A percentile compares a stretch with the other conserved stretches of the same genome.
These are phyloP conservation scores for Clarias macrocephalus DNA, from an alignment of 2,113 vertebrate species.

Conservation along the genomic window DNA sequence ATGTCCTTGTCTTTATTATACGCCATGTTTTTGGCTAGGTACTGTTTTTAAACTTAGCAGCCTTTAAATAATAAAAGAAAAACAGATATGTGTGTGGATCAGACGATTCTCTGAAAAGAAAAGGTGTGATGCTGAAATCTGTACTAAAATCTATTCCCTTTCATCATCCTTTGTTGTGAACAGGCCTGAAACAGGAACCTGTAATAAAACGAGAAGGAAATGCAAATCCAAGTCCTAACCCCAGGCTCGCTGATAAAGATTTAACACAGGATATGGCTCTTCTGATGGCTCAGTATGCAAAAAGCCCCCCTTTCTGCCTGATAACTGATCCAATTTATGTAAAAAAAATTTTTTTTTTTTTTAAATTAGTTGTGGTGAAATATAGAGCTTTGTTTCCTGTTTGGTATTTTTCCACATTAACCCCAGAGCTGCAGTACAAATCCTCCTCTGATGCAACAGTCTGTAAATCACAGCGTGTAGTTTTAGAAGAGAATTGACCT, in stretches of 20 bases:
- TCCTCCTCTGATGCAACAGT: not conserved
- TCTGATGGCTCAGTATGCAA: not conserved
- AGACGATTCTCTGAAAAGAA: not conserved
- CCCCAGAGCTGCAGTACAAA: not conserved
- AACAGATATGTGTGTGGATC: not conserved
- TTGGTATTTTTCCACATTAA: not conserved
- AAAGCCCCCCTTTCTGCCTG: not conserved
- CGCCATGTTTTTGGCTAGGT: too few species aligned
- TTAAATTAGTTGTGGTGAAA: too few species aligned
- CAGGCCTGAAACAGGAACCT: not conserved
- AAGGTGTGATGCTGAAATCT: not conserved
- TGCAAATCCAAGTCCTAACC: slow-evolving; percentile 10
- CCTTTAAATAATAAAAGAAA: not conserved
- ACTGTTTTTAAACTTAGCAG: not conserved
- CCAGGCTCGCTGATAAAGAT: not conserved
- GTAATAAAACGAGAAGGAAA: not conserved
- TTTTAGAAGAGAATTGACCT: slow-evolving; percentile 51
- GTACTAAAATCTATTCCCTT: not conserved
- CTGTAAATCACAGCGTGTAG: not conserved
- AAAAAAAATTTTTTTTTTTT: too few species aligned
- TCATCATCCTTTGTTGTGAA: not conserved
- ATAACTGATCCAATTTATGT: not conserved
- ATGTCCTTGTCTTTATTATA: not conserved
- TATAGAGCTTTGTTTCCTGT: not conserved
- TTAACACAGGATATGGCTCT: not conserved